A percentile compares a stretch with the other conserved stretches of the same genome.
phyloP scores from a whole-genome alignment of 2,113 vertebrate species.

The Rhynchopsitta pachyrhyncha region DNA sequence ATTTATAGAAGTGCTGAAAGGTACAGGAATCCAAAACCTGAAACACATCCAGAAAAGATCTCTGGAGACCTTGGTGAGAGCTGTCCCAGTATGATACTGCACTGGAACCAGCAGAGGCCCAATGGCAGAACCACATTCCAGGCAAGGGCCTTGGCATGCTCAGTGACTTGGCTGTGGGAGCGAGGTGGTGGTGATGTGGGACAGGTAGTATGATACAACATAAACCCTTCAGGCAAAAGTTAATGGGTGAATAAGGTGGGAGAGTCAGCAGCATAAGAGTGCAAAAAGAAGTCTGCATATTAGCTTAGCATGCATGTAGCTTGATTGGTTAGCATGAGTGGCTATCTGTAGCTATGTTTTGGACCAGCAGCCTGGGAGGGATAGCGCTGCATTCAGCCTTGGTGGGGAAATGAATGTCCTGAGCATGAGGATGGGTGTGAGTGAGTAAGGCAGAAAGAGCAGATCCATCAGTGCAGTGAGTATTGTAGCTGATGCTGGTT shows the following conservation, averaged over 20 bases:
- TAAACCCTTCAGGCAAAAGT: not conserved
- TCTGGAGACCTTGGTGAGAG: not conserved
- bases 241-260: not conserved
- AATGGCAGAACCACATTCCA: slow-evolving; percentile 13
- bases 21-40: not conserved
- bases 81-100: not conserved
- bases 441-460: not conserved
- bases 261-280: not conserved
- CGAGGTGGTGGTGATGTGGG: not conserved
- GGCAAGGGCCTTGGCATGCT: not conserved
- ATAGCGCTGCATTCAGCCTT: not conserved
- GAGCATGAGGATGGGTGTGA: not conserved
- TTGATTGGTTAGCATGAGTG: not conserved
- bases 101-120: not conserved
- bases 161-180: not conserved
- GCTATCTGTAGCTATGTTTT: not conserved
- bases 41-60: not conserved
- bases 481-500: not conserved
- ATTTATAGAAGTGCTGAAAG: not conserved
- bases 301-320: not conserved
- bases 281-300: not conserved
- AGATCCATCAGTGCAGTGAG: not conserved
- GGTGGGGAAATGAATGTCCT: not conserved
- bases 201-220: not conserved
- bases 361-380: not conserved